phyloP scores from a whole-genome alignment of 2,797 vertebrate genomes.

The Anas capensis region DNA sequence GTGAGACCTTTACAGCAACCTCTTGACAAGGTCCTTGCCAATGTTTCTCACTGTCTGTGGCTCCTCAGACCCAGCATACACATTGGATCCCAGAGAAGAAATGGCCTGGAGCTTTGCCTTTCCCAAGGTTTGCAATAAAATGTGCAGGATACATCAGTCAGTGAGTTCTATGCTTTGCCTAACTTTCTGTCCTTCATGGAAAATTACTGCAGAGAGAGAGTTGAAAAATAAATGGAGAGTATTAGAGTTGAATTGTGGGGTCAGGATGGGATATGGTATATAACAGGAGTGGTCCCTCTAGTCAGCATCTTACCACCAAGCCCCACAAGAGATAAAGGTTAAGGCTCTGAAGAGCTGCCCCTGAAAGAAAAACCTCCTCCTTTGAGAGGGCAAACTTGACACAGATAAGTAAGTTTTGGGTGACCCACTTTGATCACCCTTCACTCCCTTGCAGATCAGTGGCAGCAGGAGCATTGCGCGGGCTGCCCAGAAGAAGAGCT shows the following conservation, averaged over 20 bases:
- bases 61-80: neutral
- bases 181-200: neutral
- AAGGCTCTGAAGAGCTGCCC: neutral
- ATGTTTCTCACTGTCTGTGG: neutral
- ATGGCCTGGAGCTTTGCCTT: neutral
- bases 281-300: neutral
- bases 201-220: neutral
- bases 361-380: neutral
- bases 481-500: neutral
- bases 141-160: neutral
- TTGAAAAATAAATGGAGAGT: neutral
- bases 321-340: neutral
- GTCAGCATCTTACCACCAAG: neutral
- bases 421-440: neutral
- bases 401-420: neutral
- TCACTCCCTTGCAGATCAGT: neutral
- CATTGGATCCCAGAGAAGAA: neutral
- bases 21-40: neutral
- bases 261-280: neutral
- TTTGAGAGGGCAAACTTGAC: neutral
- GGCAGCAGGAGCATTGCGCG: neutral
- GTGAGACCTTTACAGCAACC: neutral
- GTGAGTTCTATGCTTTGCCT: neutral
- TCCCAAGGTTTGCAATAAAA: neutral
- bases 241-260: neutral